A percentile compares a stretch with the other conserved stretches of the same genome.
These are phyloP conservation scores for Drosophila birchii DNA, from an alignment of 2,888 invertebrate species.

Conservation along the genomic window DNA sequence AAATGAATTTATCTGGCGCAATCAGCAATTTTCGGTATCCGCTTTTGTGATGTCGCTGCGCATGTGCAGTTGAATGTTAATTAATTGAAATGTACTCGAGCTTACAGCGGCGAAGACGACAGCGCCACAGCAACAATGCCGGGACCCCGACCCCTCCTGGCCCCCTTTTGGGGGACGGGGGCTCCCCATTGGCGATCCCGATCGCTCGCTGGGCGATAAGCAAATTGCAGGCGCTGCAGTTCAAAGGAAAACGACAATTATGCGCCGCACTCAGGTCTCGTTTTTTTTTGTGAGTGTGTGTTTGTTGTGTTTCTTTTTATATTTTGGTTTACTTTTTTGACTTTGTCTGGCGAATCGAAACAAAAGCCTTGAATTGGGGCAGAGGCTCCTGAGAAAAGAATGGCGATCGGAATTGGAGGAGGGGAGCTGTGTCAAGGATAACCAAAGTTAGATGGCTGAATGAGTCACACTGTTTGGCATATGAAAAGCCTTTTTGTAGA, in stretches of 20 bases:
- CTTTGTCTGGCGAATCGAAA: slow-evolving; percentile 21
- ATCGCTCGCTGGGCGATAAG: slow-evolving; percentile 79
- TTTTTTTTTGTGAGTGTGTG: slow-evolving; percentile 14
- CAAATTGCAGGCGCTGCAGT: slow-evolving; percentile 83
- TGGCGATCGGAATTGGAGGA: slow-evolving; percentile 15
- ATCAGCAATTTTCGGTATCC: slow-evolving; percentile 83
- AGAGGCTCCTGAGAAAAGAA: slow-evolving; percentile 12
- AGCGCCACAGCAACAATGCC: slow-evolving; percentile 51
- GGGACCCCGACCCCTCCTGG: slow-evolving; percentile 2
- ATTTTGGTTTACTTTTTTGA: slow-evolving; percentile 21
- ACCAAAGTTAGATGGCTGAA: not conserved
- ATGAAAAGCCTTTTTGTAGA: not conserved
- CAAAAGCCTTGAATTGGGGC: slow-evolving; percentile 57
- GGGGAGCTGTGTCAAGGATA: slow-evolving; percentile 11
- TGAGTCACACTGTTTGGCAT: slow-evolving; percentile 4
- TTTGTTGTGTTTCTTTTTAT: not conserved
- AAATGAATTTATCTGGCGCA: slow-evolving; percentile 83
- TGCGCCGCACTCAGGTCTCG: slow-evolving; percentile 57
- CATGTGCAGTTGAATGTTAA: slow-evolving; percentile 81
- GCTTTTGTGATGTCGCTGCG: slow-evolving; percentile 75
- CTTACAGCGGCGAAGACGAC: slow-evolving; percentile 57
- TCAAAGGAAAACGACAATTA: slow-evolving; percentile 81
- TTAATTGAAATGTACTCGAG: slow-evolving; percentile 79
- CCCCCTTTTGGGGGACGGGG: slow-evolving; percentile 43
- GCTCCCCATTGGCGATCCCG: slow-evolving; percentile 74